Percentiles rank a stretch among this genome's conserved stretches.
Evolutionary conservation across 1,140 invertebrate species (phyloP).

Genomic region (Orchestia grillus): DNA sequence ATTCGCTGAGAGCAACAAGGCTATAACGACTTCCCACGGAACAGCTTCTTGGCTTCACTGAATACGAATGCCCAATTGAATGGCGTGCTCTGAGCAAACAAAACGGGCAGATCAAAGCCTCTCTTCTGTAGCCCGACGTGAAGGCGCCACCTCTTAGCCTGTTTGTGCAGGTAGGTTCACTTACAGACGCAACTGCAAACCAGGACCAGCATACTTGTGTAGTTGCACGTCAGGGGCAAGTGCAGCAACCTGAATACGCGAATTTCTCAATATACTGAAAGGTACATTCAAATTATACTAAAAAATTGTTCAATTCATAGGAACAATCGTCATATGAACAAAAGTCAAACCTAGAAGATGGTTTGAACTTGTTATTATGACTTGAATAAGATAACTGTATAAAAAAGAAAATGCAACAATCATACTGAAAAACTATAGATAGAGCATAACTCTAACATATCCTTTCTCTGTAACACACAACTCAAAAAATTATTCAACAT

Average conservation of each 20-base stretch:
- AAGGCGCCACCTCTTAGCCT: background rate
- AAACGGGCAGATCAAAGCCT: background rate
- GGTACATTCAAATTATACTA: background rate
- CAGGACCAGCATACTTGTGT: background rate
- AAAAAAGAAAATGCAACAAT: background rate
- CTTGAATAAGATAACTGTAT: background rate
- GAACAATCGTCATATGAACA: background rate
- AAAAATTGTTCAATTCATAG: background rate
- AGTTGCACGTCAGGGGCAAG: background rate
- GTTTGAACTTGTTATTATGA: background rate
- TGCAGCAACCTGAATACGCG: too few relatives aligned
- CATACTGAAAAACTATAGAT: background rate
- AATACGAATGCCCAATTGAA: background rate
- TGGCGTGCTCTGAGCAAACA: background rate
- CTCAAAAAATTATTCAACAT: background rate
- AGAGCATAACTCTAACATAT: background rate
- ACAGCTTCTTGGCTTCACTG: background rate
- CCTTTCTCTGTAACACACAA: background rate
- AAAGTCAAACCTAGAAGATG: background rate
- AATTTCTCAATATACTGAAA: too few relatives aligned
- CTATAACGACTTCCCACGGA: constrained; percentile 29
- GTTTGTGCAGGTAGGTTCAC: background rate
- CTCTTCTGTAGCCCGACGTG: background rate
- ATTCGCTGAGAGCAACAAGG: background rate
- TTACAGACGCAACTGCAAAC: background rate